These are phyloP conservation scores for Acanthochromis polyacanthus DNA, from an alignment of 2,113 vertebrate species.

Conservation along the genomic window DNA sequence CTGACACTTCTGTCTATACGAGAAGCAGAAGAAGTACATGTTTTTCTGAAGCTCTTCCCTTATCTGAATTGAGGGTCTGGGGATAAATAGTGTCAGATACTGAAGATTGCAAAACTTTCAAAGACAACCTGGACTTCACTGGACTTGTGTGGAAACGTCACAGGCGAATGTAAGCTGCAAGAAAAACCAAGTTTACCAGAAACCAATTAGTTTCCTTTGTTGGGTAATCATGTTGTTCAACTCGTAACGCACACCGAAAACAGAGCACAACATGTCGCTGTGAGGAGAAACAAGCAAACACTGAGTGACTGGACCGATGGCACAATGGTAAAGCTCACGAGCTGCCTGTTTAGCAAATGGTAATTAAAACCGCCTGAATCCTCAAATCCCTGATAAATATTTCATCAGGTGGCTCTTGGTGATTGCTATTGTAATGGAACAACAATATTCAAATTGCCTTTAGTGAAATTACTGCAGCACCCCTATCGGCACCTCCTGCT, in stretches of 20 bases:
- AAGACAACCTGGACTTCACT: not conserved
- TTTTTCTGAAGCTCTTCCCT: not conserved
- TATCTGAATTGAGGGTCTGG: not conserved
- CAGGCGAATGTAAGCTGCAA: too few relatives aligned
- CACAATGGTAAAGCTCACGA: constrained; percentile 48
- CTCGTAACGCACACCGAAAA: constrained; percentile 10
- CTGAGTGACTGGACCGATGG: constrained; percentile 46
- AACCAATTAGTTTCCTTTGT: constrained; percentile 5
- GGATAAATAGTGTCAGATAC: not conserved
- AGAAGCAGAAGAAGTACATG: not conserved
- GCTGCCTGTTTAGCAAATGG: constrained; percentile 70
- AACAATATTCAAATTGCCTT: constrained; percentile 79
- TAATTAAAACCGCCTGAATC: constrained; percentile 82
- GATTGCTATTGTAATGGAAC: constrained; percentile 76
- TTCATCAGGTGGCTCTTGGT: constrained; percentile 79
- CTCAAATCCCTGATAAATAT: constrained; percentile 83
- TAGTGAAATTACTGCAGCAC: constrained; percentile 59
- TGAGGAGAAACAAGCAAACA: constrained; percentile 39
- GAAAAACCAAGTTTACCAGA: not conserved
- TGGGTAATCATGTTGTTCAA: not conserved
- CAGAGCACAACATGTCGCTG: constrained; percentile 29
- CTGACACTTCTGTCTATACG: not conserved
- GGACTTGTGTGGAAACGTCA: too few relatives aligned
- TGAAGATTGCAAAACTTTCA: not conserved
- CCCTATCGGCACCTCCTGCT: not conserved